Conservation (phyloP, 92 coral and sea anemone genomes). For the Isaurus tuberculatus region DNA sequence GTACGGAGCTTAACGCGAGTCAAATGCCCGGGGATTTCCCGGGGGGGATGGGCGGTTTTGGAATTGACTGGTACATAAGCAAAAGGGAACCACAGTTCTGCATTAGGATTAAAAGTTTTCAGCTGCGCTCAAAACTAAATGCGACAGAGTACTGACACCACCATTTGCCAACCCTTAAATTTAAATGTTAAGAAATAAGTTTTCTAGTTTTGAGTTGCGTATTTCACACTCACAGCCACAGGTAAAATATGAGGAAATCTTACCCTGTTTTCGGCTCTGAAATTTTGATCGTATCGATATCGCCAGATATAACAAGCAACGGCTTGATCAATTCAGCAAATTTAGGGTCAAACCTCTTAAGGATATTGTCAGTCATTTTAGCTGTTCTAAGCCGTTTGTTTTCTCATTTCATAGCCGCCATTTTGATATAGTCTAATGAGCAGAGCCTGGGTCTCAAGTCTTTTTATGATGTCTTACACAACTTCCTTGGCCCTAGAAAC, state of each 20-base stretch:
- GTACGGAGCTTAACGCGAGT: too few relatives aligned
- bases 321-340: conserved; percentile 70
- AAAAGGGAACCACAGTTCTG: too few relatives aligned
- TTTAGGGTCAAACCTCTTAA: conserved; percentile 74
- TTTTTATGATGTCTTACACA: conserved; percentile 1
- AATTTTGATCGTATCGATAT: conserved; percentile 62
- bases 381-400: background rate
- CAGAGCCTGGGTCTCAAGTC: conserved; percentile 4
- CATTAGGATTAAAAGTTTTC: too few relatives aligned
- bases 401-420: conserved; percentile 57
- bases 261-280: conserved; percentile 84
- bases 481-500: background rate
- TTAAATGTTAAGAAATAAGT: background rate
- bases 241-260: background rate
- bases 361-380: conserved; percentile 78
- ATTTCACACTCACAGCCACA: background rate
- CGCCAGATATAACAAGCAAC: conserved; percentile 76
- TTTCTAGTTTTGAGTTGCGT: background rate
- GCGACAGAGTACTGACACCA: too few relatives aligned
- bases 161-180: too few relatives aligned
- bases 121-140: too few relatives aligned
- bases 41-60: too few relatives aligned
- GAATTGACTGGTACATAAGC: too few relatives aligned
- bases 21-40: too few relatives aligned
- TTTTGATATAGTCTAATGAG: conserved; percentile 21